Base-by-base conservation (phyloP, 1,140 invertebrate species). In the Cydia pomonella region DNA sequence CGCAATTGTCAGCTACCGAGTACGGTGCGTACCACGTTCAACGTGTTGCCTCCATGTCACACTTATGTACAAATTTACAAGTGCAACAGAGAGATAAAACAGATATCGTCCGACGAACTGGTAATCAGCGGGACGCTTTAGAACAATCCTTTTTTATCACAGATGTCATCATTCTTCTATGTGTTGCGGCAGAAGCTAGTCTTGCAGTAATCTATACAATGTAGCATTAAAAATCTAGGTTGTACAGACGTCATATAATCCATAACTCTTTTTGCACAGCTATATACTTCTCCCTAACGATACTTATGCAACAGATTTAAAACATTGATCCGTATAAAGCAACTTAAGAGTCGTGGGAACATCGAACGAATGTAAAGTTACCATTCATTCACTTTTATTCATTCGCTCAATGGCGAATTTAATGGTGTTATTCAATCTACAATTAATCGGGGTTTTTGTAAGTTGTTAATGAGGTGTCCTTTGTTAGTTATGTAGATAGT, bases 211-310 rank as follows among this genome's bases (percentile, higher is more conserved):
- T 47, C 16, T 47, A 9, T 47, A 13, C 16, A 44, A 0, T 13
- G 16, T 47, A 47, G 5, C 44, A 47, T 47, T 47, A 47, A n/a
- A 13, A n/a, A 47, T 47, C 44, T 47, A 9, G 44, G 44, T 47
- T 47, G 16, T n/a, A 25, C 21, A 62, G 33, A 38, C 7, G 29
- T 33, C 6, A 7, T 33, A 33, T 33, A 33, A 33, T 33, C 29
- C 29, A 1, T 29, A 29, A 29, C 29, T 29, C 9, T 62, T 62
- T 62, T 62, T 62, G 6, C 53, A 47, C 16, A 47, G 5, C 53
- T 3, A 62, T 62, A 62, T 62, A 62, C 23, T 62, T 25, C 53
- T 62, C 23, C 62, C 62, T 64, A 64, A 64, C 23, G 62, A 64
- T 23, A 0, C 7, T 64, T 23, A 64, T 12, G 62, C 62, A 64